Conservation (phyloP, 1,140 invertebrate genomes). For the Wasmannia auropunctata region DNA sequence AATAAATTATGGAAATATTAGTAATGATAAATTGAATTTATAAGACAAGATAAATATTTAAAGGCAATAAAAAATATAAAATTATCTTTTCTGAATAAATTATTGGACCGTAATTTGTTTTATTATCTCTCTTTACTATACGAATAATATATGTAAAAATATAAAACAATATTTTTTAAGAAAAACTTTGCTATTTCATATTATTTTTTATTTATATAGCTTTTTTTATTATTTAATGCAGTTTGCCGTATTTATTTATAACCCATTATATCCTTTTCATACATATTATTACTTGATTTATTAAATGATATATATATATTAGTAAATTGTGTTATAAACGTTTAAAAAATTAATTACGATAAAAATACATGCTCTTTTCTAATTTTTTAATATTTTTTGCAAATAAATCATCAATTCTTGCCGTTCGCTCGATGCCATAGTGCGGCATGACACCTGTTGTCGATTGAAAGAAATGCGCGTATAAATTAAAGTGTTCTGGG, state of each 20-base stretch:
- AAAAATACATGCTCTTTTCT: neutral
- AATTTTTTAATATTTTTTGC: neutral
- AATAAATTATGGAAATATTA: neutral
- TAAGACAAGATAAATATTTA: neutral
- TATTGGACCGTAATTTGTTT: neutral
- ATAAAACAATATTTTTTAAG: neutral
- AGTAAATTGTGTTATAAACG: neutral
- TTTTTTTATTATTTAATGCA: neutral
- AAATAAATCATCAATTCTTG: conserved; percentile 5
- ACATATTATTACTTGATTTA: neutral
- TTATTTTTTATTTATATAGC: too few species aligned
- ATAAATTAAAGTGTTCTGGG: conserved; percentile 24
- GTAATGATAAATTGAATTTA: neutral
- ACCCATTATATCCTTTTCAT: neutral
- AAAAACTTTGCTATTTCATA: neutral
- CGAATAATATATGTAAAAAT: neutral
- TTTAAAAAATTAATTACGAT: neutral
- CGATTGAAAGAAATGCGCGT: conserved; percentile 37
- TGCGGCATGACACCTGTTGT: conserved; percentile 66
- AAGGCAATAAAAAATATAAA: neutral
- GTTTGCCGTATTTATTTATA: neutral
- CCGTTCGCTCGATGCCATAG: conserved; percentile 46
- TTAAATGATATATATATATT: neutral
- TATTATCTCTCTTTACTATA: neutral
- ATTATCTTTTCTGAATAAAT: neutral